Percentiles rank a stretch among this genome's conserved stretches.
Conservation (phyloP, 1,140 invertebrate species). For the Penaeus chinensis region DNA sequence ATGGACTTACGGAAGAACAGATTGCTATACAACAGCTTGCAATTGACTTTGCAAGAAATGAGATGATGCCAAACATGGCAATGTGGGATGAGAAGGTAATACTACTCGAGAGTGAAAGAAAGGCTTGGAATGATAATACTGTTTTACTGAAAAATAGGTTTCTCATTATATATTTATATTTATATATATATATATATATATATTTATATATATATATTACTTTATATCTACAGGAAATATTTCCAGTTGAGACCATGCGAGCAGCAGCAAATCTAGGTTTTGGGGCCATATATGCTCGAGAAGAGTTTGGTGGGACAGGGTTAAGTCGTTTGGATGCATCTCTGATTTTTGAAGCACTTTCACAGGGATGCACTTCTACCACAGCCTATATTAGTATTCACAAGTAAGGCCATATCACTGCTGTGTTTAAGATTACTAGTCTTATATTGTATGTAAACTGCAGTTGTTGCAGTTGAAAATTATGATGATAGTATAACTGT, state of each 20-base stretch:
- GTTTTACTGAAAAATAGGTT: slow-evolving; percentile 22
- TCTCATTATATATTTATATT: slow-evolving; percentile 28
- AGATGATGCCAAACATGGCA: slow-evolving; percentile 75
- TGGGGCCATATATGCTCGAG: slow-evolving; percentile 73
- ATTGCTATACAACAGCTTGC: slow-evolving; percentile 73
- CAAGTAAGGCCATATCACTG: slow-evolving; percentile 68
- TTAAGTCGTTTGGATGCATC: slow-evolving; percentile 73
- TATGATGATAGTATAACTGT: too few species aligned
- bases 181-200: slow-evolving; percentile 6
- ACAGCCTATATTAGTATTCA: slow-evolving; percentile 77
- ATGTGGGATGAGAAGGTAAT: slow-evolving; percentile 74
- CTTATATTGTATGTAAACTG: too few species aligned
- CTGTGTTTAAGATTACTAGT: too few species aligned
- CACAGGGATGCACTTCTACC: slow-evolving; percentile 74
- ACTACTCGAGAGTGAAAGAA: neutral
- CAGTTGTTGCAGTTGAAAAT: too few species aligned
- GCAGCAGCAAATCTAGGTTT: slow-evolving; percentile 74
- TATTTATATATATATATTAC: slow-evolving; percentile 20
- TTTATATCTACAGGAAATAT: slow-evolving; percentile 66
- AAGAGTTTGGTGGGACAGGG: slow-evolving; percentile 74
- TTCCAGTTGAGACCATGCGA: slow-evolving; percentile 68
- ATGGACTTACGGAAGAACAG: slow-evolving; percentile 73
- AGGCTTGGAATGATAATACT: slow-evolving; percentile 16
- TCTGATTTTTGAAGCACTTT: slow-evolving; percentile 76
- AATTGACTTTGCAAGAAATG: slow-evolving; percentile 73